A percentile compares a stretch with the other conserved stretches of the same genome.
These are phyloP conservation scores for Protophormia terraenovae DNA, from an alignment of 2,888 invertebrate genomes.

Conservation along the genomic window DNA sequence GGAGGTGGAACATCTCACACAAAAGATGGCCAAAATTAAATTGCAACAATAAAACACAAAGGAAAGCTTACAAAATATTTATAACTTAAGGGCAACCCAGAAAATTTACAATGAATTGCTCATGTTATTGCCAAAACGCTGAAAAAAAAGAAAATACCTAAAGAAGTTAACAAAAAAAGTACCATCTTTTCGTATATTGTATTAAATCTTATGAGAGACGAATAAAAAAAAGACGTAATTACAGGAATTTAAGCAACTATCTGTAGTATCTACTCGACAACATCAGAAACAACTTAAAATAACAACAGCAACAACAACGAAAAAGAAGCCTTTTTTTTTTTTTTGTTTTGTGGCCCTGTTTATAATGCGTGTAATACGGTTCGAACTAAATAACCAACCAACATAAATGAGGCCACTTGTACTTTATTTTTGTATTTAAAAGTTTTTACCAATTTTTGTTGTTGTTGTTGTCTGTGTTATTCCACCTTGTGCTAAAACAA, in stretches of 20 bases:
- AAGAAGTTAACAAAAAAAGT: neutral
- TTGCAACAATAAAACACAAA: conserved; percentile 31
- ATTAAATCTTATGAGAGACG: conserved; percentile 5
- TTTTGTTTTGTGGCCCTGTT: conserved; percentile 33
- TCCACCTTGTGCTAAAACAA: conserved; percentile 44
- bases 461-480: neutral
- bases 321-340: conserved; percentile 25
- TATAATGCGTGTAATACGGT: conserved; percentile 65
- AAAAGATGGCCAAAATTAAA: conserved; percentile 51
- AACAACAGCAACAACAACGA: conserved; percentile 48
- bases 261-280: conserved; percentile 62
- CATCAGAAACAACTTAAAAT: conserved; percentile 62
- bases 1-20: conserved; percentile 55
- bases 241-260: conserved; percentile 68
- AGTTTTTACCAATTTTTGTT: neutral
- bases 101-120: conserved; percentile 66
- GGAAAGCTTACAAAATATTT: conserved; percentile 56
- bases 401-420: conserved; percentile 65
- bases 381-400: no score
- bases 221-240: conserved; percentile 57
- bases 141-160: neutral
- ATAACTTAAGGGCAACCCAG: conserved; percentile 66
- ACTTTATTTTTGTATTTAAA: conserved; percentile 32
- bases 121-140: conserved; percentile 58
- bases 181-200: conserved; percentile 34